Base-by-base conservation (phyloP, 2,797 vertebrate species). In the Clarias pachynema region DNA sequence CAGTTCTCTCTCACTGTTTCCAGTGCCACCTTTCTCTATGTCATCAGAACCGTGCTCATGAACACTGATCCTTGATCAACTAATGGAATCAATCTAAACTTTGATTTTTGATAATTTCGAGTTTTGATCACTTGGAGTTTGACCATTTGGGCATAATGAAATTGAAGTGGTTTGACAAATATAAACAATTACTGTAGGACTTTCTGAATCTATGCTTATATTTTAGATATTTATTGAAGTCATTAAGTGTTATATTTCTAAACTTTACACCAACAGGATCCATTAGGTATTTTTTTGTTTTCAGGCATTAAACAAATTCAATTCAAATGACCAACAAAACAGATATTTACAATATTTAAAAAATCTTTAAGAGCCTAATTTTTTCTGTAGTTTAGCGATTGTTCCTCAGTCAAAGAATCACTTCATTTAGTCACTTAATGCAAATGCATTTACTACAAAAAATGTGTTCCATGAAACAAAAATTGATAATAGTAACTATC, bases 1-100 rank as follows among this genome's bases (percentile, higher is more conserved):
- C 77, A 84, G 62, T 77, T 78, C 82, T 81, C 44, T 16, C 84
- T 68, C 81, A 68, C 65, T 69, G 82, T 87, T 89, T 89, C 87
- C 89, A 85, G 83, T 82, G 57, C 79, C 15, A n/a, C 44, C 70
- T 80, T 85, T 73, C 75, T 83, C 34, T 68, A 24, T 69, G 85
- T 82, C 80, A 86, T 82, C 80, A 86, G 73, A 86, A 72, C 80
- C 26, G 3, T 53, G n/a, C 79, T 56, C 69, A 26, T 66, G 56
- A 34, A 57, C 68, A 79, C 77, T 84, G 65, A 78, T 72, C 80
- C 74, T 44, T 56, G 63, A 72, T 84, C 79, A 84, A 59, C 10
- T 31, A 75, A 29, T 53, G 18, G 10, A 12, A 18, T n/a, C 40
- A 34, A 65, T 40, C 29, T 63, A 65, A 56, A 53, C 22, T 53